Conservation (phyloP, 2,113 vertebrate genomes). For the Chamaetylas fuelleborni region DNA sequence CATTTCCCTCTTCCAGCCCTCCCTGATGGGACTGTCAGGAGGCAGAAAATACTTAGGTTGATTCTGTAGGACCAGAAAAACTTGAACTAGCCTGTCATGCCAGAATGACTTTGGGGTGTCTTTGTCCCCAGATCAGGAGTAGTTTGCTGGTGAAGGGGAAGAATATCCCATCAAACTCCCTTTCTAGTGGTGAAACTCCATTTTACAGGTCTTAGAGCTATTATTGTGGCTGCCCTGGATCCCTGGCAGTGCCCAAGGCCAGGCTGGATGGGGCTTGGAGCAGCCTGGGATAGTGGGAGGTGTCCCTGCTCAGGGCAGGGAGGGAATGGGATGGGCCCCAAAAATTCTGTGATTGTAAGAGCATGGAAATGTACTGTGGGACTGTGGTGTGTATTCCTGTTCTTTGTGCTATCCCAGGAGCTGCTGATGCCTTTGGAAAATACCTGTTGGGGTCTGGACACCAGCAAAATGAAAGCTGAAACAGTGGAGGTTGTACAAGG, state of each 20-base stretch:
- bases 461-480: neutral
- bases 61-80: neutral
- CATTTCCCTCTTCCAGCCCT: neutral
- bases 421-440: neutral
- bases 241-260: neutral
- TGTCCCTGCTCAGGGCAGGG: neutral
- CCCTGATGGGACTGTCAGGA: neutral
- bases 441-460: neutral
- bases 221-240: neutral
- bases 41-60: neutral
- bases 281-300: rapidly evolving
- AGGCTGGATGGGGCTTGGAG: rapidly evolving
- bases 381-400: neutral
- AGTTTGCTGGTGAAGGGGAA: neutral
- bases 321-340: rapidly evolving
- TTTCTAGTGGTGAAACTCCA: neutral
- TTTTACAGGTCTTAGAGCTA: neutral
- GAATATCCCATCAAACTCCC: neutral
- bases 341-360: neutral
- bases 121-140: neutral
- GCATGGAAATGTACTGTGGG: rapidly evolving
- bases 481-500: neutral
- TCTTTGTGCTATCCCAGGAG: neutral
- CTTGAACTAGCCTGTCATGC: rapidly evolving
- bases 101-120: neutral